A percentile compares a stretch with the other conserved stretches of the same genome.
phyloP scores from a whole-genome alignment of 2,113 vertebrate species.

The Elanus axillaris region DNA sequence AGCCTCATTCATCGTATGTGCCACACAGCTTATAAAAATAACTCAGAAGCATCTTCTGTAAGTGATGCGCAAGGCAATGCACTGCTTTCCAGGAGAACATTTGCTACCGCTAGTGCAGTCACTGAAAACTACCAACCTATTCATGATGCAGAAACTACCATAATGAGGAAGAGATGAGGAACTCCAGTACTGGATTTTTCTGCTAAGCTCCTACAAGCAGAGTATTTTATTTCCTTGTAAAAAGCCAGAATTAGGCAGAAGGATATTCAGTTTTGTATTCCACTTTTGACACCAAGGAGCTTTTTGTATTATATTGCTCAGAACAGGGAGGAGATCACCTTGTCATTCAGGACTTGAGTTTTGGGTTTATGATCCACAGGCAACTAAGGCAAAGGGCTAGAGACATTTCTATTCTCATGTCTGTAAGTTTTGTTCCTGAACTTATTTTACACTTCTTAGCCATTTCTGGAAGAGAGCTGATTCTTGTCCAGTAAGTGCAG shows the following conservation, averaged over 20 bases:
- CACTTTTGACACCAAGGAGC: neutral
- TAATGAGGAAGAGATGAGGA: neutral
- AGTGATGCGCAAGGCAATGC: neutral
- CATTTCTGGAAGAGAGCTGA: neutral
- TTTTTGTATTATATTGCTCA: neutral
- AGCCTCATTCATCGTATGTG: neutral
- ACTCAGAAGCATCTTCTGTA: neutral
- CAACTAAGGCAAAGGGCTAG: neutral
- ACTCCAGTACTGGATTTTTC: neutral
- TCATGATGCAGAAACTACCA: neutral
- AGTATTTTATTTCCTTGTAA: neutral
- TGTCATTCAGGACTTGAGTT: neutral
- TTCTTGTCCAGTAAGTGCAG: neutral
- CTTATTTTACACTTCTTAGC: neutral
- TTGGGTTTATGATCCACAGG: neutral
- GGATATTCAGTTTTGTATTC: neutral
- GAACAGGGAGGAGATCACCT: neutral
- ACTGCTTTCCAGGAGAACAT: neutral
- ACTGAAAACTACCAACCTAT: neutral
- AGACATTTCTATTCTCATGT: neutral
- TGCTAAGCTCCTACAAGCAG: neutral
- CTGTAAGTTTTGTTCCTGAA: neutral
- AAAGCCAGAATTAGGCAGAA: neutral
- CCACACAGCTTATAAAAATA: neutral
- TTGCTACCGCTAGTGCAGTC: neutral